These are phyloP conservation scores for Phortica variegata DNA, from an alignment of 1,140 invertebrate genomes.

Conservation along the genomic window DNA sequence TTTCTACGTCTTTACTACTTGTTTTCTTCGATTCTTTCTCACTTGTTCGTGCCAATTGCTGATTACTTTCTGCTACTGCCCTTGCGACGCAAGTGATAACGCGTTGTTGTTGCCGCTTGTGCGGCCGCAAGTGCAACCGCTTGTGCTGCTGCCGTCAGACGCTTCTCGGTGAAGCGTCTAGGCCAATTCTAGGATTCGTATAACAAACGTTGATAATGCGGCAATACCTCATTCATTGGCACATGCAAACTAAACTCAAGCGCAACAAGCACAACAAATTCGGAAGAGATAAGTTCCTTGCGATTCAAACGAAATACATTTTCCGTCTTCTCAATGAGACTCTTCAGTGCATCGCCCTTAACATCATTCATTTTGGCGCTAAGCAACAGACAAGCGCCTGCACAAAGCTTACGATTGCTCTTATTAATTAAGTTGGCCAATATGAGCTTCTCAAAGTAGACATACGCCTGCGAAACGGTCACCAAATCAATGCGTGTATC, in stretches of 20 bases:
- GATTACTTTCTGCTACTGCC: constrained; percentile 36
- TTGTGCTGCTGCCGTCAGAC: constrained; percentile 32
- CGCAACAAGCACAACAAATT: constrained; percentile 92
- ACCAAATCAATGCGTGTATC: constrained; percentile 83
- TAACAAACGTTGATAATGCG: constrained; percentile 90
- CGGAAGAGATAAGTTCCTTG: constrained; percentile 86
- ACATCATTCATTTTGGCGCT: constrained; percentile 96
- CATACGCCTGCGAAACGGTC: constrained; percentile 93
- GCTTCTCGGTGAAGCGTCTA: constrained; percentile 44
- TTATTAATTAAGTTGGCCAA: constrained; percentile 91
- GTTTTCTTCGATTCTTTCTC: neutral
- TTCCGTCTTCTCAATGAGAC: constrained; percentile 89
- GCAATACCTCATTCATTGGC: constrained; percentile 86
- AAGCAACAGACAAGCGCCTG: constrained; percentile 89
- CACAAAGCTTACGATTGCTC: constrained; percentile 91
- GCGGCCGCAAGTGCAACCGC: constrained; percentile 33
- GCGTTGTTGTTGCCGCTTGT: constrained; percentile 24
- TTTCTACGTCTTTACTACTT: neutral
- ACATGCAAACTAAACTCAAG: constrained; percentile 92
- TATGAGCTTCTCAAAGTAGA: constrained; percentile 97
- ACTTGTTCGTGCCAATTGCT: too few species aligned
- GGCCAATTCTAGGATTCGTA: constrained; percentile 72
- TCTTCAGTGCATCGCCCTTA: constrained; percentile 83
- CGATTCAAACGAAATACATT: constrained; percentile 86
- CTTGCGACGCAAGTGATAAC: constrained; percentile 36